A percentile compares a stretch with the other conserved stretches of the same genome.
Evolutionary conservation across 2,888 invertebrate genomes (phyloP).

Genomic region (Aquatica leii): DNA sequence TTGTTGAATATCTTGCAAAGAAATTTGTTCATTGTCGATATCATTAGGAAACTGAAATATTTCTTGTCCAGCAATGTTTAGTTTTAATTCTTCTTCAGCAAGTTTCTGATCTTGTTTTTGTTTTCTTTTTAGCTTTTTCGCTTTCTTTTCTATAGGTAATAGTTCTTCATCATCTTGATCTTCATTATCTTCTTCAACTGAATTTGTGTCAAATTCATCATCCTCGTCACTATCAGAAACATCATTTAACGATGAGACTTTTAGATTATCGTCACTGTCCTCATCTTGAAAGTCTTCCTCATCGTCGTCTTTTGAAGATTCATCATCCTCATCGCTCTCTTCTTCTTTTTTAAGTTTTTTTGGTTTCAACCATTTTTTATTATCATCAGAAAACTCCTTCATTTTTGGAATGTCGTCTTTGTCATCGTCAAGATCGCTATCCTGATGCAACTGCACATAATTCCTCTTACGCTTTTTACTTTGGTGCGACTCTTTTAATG

Average conservation of each 20-base stretch:
- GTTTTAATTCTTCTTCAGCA: constrained; percentile 83
- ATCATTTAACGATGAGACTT: constrained; percentile 51
- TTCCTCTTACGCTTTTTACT: constrained; percentile 28
- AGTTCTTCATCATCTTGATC: constrained; percentile 69
- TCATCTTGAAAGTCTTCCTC: constrained; percentile 53
- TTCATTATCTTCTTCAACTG: constrained; percentile 54
- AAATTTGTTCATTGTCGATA: constrained; percentile 74
- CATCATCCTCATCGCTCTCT: constrained; percentile 48
- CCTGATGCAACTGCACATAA: constrained; percentile 39
- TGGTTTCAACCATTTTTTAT: constrained; percentile 74
- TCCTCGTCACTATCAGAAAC: constrained; percentile 51
- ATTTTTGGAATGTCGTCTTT: constrained; percentile 39
- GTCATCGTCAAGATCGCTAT: constrained; percentile 28
- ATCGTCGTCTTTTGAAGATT: constrained; percentile 47
- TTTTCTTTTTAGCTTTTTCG: constrained; percentile 78
- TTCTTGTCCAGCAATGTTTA: constrained; percentile 80
- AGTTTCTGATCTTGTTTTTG: constrained; percentile 73
- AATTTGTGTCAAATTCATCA: constrained; percentile 52
- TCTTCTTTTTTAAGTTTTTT: constrained; percentile 57
- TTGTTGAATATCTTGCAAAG: constrained; percentile 85
- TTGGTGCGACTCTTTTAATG: not conserved
- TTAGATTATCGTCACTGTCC: constrained; percentile 50
- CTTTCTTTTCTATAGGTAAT: constrained; percentile 87
- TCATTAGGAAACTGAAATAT: constrained; percentile 83
- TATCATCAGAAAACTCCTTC: constrained; percentile 74